A percentile compares a stretch with the other conserved stretches of the same genome.
These are phyloP conservation scores for Mallotus villosus DNA, from an alignment of 2,797 vertebrate species.

Conservation along the genomic window DNA sequence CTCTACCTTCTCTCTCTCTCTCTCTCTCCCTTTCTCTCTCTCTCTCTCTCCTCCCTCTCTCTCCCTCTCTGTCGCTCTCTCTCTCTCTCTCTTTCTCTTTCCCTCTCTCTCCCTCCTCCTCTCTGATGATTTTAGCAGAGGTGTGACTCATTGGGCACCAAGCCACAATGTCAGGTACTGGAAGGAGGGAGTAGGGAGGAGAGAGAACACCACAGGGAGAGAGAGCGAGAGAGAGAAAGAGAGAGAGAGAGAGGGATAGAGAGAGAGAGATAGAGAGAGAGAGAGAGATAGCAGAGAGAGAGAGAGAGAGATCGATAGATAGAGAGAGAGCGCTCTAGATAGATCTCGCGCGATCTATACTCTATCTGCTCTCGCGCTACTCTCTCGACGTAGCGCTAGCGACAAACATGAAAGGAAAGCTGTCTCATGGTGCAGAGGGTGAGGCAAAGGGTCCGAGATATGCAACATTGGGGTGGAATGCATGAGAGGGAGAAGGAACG, in stretches of 20 bases:
- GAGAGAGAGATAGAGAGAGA: conserved; percentile 18
- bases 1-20: conserved; percentile 74
- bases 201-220: conserved; percentile 24
- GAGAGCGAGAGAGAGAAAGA: conserved; percentile 34
- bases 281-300: conserved; percentile 36
- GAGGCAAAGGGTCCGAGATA: conserved; percentile 64
- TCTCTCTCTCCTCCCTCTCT: conserved; percentile 74
- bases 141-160: conserved; percentile 78
- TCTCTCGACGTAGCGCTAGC: too few relatives aligned
- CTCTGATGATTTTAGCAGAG: conserved; percentile 82
- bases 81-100: conserved; percentile 57
- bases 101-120: conserved; percentile 69
- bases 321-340: too few relatives aligned
- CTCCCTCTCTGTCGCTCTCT: conserved; percentile 68
- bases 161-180: conserved; percentile 77
- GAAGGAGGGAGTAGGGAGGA: conserved; percentile 54
- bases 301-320: too few relatives aligned
- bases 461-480: conserved; percentile 69
- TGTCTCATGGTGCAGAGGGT: conserved; percentile 60
- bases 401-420: conserved; percentile 43
- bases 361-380: too few relatives aligned
- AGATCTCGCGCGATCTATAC: too few relatives aligned
- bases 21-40: conserved; percentile 57
- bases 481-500: conserved; percentile 54
- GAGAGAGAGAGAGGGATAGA: conserved; percentile 30